Conservation (phyloP, 2,113 vertebrate species). For the Platysternon megacephalum region DNA sequence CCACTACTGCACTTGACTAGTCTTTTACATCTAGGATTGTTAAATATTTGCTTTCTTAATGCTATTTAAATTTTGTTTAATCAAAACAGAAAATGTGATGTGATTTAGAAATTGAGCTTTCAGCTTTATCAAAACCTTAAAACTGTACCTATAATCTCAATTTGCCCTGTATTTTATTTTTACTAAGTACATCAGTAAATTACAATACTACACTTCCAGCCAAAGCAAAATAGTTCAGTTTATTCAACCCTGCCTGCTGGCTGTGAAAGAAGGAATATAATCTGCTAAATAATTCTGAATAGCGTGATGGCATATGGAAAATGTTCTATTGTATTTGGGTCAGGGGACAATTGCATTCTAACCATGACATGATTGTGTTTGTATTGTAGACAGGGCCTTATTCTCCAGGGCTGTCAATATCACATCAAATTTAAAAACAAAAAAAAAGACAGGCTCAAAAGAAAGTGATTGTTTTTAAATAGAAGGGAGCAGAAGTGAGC, state of each 20-base stretch:
- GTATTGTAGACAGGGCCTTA: background rate
- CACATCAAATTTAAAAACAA: background rate
- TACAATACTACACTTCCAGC: rapidly evolving
- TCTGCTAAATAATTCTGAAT: background rate
- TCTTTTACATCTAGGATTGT: conserved; percentile 66
- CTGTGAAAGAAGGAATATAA: background rate
- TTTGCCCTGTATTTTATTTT: background rate
- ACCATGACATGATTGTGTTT: background rate
- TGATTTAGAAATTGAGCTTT: rapidly evolving
- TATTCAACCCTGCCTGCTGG: rapidly evolving
- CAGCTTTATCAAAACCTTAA: background rate
- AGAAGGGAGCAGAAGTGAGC: background rate
- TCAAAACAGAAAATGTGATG: rapidly evolving
- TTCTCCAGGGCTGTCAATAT: background rate
- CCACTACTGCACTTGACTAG: conserved; percentile 82
- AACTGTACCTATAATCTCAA: rapidly evolving
- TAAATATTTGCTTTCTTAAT: background rate
- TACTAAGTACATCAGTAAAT: background rate
- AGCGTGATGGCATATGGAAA: rapidly evolving
- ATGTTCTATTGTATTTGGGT: background rate
- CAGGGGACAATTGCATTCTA: background rate
- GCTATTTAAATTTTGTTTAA: too few species aligned
- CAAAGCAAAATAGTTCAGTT: rapidly evolving
- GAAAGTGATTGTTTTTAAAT: background rate
- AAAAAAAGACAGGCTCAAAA: background rate